These are phyloP conservation scores for Dryadula phaetusa DNA, from an alignment of 2,888 invertebrate species.

Conservation along the genomic window DNA sequence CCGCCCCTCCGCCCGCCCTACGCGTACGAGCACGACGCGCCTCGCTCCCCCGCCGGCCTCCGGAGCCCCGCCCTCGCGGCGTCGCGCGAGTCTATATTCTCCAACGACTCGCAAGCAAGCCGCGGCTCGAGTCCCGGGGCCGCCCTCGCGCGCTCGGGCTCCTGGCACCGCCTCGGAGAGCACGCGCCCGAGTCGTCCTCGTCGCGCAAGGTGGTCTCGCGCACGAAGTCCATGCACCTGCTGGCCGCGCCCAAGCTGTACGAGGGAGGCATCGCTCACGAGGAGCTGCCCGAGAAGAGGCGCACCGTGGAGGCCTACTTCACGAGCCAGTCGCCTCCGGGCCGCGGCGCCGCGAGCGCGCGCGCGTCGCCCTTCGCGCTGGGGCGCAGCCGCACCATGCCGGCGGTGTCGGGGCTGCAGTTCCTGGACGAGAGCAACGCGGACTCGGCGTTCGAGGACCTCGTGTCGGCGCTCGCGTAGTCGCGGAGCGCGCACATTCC, in stretches of 20 bases:
- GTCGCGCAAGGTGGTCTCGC: constrained; percentile 72
- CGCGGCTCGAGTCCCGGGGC: constrained; percentile 58
- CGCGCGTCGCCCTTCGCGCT: constrained; percentile 84
- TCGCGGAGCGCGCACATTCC: constrained; percentile 68
- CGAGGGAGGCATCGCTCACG: constrained; percentile 90
- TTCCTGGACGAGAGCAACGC: constrained; percentile 91
- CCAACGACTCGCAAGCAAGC: constrained; percentile 65
- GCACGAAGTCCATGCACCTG: constrained; percentile 90
- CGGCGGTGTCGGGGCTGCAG: constrained; percentile 87
- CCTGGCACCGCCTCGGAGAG: constrained; percentile 89
- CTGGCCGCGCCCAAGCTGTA: constrained; percentile 90
- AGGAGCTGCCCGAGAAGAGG: constrained; percentile 88
- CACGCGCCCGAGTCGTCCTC: constrained; percentile 68
- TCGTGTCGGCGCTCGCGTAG: constrained; percentile 87
- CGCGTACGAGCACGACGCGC: constrained; percentile 52
- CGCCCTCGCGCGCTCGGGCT: constrained; percentile 88
- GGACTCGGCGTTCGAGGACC: constrained; percentile 94
- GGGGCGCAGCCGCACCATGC: constrained; percentile 90
- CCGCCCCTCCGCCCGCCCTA: constrained; percentile 89
- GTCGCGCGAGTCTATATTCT: constrained; percentile 68
- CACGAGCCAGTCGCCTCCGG: constrained; percentile 61
- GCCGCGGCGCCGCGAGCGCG: constrained; percentile 54
- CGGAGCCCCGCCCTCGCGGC: constrained; percentile 86
- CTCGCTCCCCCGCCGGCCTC: constrained; percentile 81
- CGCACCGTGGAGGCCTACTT: constrained; percentile 90